phyloP scores from a whole-genome alignment of 2,113 vertebrate genomes.

The Forbesichthys agassizii region DNA sequence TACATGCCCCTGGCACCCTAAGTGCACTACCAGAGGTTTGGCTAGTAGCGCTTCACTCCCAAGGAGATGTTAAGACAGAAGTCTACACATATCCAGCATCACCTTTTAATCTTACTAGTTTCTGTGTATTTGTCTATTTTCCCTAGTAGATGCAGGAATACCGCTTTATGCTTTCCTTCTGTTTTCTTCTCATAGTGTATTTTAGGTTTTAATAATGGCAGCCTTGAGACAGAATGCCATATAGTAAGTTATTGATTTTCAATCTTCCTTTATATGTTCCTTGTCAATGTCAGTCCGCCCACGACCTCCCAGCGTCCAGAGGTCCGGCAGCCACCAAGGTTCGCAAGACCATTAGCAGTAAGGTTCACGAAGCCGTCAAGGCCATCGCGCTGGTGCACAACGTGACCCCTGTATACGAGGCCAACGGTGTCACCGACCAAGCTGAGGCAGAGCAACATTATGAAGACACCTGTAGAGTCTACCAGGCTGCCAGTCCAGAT shows the following conservation, averaged over 20 bases:
- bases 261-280: neutral
- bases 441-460: constrained; percentile 95
- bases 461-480: constrained; percentile 93
- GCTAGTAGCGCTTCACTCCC: constrained; percentile 10
- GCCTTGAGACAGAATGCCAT: neutral
- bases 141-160: neutral
- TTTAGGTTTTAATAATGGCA: neutral
- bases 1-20: constrained; percentile 38
- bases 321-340: constrained; percentile 88
- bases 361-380: constrained; percentile 95
- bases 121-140: neutral
- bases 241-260: neutral
- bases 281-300: constrained; percentile 75
- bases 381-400: constrained; percentile 96
- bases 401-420: constrained; percentile 92
- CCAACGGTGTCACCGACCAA: constrained; percentile 93
- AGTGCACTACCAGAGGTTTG: neutral
- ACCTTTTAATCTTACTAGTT: neutral
- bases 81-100: neutral
- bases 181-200: too few relatives aligned
- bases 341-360: constrained; percentile 93
- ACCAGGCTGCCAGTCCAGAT: constrained; percentile 96
- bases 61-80: constrained; percentile 11
- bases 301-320: constrained; percentile 85
- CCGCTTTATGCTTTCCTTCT: neutral